A percentile compares a stretch with the other conserved stretches of the same genome.
phyloP scores from a whole-genome alignment of 2,113 vertebrate species.

The Corvus hawaiiensis region DNA sequence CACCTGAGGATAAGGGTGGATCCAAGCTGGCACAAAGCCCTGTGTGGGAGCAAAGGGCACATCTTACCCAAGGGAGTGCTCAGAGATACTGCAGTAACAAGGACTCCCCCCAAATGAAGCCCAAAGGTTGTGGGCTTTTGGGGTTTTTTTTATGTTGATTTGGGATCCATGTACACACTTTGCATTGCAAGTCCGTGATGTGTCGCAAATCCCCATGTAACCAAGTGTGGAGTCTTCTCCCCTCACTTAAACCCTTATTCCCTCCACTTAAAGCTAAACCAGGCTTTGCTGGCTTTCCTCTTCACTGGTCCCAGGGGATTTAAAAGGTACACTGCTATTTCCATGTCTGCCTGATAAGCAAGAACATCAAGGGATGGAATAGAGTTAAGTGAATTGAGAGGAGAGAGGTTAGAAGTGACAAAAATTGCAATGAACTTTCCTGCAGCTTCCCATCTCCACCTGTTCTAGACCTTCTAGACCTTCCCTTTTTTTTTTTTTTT shows the following conservation, averaged over 20 bases:
- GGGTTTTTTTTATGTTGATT: not conserved
- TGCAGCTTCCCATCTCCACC: not conserved
- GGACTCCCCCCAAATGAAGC: not conserved
- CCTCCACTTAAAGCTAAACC: not conserved
- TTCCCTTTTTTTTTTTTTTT: not conserved
- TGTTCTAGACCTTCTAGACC: not conserved
- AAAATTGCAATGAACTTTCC: not conserved
- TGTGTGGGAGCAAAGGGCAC: rapidly evolving
- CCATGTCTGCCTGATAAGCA: not conserved
- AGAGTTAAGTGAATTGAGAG: not conserved
- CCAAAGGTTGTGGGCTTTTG: rapidly evolving
- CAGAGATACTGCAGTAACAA: not conserved
- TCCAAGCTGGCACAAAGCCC: not conserved
- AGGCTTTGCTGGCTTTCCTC: not conserved
- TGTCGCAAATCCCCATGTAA: not conserved
- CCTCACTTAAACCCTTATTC: not conserved
- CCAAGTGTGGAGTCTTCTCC: not conserved
- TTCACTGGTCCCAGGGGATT: not conserved
- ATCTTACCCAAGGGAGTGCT: rapidly evolving
- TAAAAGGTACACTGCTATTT: not conserved
- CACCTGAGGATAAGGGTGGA: not conserved
- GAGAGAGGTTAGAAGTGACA: not conserved
- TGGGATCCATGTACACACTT: not conserved
- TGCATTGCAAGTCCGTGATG: not conserved
- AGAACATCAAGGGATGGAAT: not conserved